A percentile compares a stretch with the other conserved stretches of the same genome.
Evolutionary conservation across 2,113 vertebrate species (phyloP).

Genomic region (Galeopterus variegatus): DNA sequence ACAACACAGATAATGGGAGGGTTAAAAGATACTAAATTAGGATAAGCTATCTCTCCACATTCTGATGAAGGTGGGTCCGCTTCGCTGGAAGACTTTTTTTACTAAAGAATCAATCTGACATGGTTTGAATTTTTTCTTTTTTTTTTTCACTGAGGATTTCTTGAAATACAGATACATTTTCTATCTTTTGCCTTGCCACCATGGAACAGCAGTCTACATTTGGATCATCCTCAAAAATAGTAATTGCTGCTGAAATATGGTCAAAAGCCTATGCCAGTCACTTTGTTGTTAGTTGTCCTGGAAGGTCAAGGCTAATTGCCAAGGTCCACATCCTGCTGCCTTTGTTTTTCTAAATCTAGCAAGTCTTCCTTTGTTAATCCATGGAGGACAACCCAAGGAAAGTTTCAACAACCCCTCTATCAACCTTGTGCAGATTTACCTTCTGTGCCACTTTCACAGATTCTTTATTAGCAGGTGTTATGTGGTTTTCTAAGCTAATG

Average conservation of each 20-base stretch:
- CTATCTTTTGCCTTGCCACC: slow-evolving; percentile 23
- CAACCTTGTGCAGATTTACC: slow-evolving; percentile 9
- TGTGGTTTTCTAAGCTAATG: slow-evolving; percentile 28
- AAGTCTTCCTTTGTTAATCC: slow-evolving; percentile 47
- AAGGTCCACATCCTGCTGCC: background rate
- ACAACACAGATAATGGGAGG: slow-evolving; percentile 9
- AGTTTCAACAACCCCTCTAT: slow-evolving; percentile 24
- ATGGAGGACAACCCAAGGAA: background rate
- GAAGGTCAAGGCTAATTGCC: background rate
- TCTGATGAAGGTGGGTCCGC: background rate
- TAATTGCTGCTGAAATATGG: slow-evolving; percentile 24
- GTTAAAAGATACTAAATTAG: background rate
- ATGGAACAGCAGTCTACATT: background rate
- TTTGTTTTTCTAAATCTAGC: slow-evolving; percentile 51
- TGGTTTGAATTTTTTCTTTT: slow-evolving; percentile 7
- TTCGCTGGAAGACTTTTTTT: background rate
- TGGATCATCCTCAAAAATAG: slow-evolving; percentile 53
- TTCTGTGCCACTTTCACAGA: slow-evolving; percentile 30
- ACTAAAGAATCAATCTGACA: slow-evolving; percentile 30
- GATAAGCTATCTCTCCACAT: slow-evolving; percentile 36
- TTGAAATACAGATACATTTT: slow-evolving; percentile 28
- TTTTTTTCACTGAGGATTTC: background rate
- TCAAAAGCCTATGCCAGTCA: background rate
- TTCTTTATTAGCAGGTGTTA: slow-evolving; percentile 39
- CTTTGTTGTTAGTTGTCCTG: background rate